Conservation (phyloP, 2,888 invertebrate species). For the Toxonevra muliebris region DNA sequence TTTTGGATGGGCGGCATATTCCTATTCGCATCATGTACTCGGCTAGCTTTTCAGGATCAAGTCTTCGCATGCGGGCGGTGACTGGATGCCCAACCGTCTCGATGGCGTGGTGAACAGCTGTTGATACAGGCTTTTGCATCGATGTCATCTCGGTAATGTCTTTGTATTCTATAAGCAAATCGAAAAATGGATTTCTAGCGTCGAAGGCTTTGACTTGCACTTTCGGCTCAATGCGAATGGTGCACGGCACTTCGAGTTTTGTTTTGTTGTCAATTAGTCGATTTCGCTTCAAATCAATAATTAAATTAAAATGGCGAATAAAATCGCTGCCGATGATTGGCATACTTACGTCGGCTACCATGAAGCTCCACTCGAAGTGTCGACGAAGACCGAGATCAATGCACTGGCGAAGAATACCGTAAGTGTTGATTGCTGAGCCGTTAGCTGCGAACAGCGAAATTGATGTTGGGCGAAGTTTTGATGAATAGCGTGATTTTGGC, state of each 20-base stretch:
- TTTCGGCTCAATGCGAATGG: background rate
- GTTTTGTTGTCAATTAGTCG: too few species aligned
- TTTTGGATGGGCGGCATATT: conserved; percentile 21
- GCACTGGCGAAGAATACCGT: conserved; percentile 9
- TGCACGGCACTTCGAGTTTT: too few species aligned
- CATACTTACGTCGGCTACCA: too few species aligned
- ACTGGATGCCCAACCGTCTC: conserved; percentile 14
- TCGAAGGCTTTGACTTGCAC: conserved; percentile 10
- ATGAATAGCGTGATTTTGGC: background rate
- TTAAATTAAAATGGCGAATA: background rate
- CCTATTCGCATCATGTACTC: conserved; percentile 9
- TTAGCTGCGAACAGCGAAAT: background rate
- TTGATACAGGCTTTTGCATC: background rate
- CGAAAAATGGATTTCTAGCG: background rate
- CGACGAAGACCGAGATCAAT: conserved; percentile 31
- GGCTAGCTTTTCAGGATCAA: conserved; percentile 4
- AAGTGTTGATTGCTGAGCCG: background rate
- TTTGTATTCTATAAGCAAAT: conserved; percentile 1
- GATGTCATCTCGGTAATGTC: conserved; percentile 6
- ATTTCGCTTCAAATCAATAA: too few species aligned
- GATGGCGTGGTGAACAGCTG: conserved; percentile 8
- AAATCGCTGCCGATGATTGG: too few species aligned
- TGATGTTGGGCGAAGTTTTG: background rate
- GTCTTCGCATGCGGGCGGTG: conserved; percentile 1
- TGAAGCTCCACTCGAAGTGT: too few species aligned